These are phyloP conservation scores for Sylvicola cinctus DNA, from an alignment of 2,888 invertebrate species.

Conservation along the genomic window DNA sequence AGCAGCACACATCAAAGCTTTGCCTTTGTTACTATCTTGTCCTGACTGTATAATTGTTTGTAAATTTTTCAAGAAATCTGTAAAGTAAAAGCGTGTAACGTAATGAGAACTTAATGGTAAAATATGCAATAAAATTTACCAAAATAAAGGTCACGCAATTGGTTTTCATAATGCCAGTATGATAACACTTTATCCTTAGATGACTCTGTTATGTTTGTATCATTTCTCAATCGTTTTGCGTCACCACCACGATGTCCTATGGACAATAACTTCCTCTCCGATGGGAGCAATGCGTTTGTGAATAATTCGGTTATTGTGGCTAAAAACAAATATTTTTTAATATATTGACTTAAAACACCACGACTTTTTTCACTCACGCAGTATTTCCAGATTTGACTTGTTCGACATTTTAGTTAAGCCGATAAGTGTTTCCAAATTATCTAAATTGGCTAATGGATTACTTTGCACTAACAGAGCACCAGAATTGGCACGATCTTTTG, in stretches of 20 bases:
- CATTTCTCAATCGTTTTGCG: conserved; percentile 20
- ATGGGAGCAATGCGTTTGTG: conserved; percentile 20
- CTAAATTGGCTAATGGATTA: conserved; percentile 22
- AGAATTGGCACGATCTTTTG: conserved; percentile 24
- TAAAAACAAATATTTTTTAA: neutral
- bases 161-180: conserved; percentile 78
- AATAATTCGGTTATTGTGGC: conserved; percentile 19
- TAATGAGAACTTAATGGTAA: neutral
- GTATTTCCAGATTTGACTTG: conserved; percentile 20
- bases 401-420: conserved; percentile 21
- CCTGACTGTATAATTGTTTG: conserved; percentile 22
- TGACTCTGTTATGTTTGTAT: conserved; percentile 28
- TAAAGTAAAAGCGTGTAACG: conserved; percentile 3
- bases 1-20: conserved; percentile 17
- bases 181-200: conserved; percentile 42
- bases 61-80: conserved; percentile 21
- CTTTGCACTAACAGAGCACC: conserved; percentile 23
- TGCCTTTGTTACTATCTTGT: conserved; percentile 21
- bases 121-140: conserved; percentile 20
- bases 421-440: conserved; percentile 19
- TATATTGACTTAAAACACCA: neutral
- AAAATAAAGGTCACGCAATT: conserved; percentile 58
- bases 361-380: conserved; percentile 7
- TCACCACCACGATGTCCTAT: conserved; percentile 20
- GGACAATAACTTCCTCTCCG: conserved; percentile 19